A percentile compares a stretch with the other conserved stretches of the same genome.
Evolutionary conservation across 1,140 invertebrate genomes (phyloP).

Genomic region (Leptinotarsa undecemlineata): DNA sequence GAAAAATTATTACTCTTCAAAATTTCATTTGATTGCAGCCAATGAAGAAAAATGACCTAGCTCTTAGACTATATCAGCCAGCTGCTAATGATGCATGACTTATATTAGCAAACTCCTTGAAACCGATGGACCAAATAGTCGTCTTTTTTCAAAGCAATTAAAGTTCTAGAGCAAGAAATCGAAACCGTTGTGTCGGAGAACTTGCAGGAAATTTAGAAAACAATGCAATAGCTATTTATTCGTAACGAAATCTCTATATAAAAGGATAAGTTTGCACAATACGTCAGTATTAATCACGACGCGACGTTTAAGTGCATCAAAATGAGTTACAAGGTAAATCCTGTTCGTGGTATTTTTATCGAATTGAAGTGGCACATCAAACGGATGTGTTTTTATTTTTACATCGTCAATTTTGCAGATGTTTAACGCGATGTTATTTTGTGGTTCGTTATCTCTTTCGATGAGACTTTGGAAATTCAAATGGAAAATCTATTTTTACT

Average conservation of each 20-base stretch:
- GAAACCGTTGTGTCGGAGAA: slow-evolving; percentile 23
- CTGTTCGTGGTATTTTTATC: no score
- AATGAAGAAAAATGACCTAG: background rate
- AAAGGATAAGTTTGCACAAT: slow-evolving; percentile 28
- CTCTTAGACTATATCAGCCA: slow-evolving; percentile 4
- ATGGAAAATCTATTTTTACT: no score
- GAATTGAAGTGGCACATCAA: no score
- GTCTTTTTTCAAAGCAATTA: slow-evolving; percentile 17
- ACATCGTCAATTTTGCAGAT: no score
- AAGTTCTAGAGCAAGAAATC: slow-evolving; percentile 25
- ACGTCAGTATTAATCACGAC: slow-evolving; percentile 12
- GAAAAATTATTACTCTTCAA: no score
- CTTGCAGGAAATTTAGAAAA: slow-evolving; percentile 25
- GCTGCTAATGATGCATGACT: background rate
- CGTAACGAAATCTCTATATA: slow-evolving; percentile 20
- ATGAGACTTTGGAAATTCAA: no score
- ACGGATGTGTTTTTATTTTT: no score
- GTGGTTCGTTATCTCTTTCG: no score
- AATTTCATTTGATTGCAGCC: no score
- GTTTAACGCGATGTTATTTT: no score
- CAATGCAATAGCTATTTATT: slow-evolving; percentile 13
- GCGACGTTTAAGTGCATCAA: slow-evolving; percentile 22
- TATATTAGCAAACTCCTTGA: slow-evolving; percentile 6
- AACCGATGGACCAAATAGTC: slow-evolving; percentile 13
- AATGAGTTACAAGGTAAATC: slow-evolving; percentile 28